A percentile compares a stretch with the other conserved stretches of the same genome.
Conservation (phyloP, 2,888 invertebrate species). For the Euclidia mi region DNA sequence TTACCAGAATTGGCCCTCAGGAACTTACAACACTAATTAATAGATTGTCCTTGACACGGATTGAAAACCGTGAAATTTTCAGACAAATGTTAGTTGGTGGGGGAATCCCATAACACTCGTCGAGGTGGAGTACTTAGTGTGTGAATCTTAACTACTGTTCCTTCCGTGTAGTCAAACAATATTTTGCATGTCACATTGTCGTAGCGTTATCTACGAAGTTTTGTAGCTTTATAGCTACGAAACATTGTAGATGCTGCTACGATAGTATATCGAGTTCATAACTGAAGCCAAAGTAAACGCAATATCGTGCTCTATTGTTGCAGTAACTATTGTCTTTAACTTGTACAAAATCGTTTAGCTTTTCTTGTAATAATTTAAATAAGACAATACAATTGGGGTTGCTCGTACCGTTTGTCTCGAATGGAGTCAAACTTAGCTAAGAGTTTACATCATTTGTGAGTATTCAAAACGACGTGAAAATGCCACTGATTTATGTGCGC, state of each 20-base stretch:
- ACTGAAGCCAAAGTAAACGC: not conserved
- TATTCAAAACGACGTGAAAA: slow-evolving; percentile 83
- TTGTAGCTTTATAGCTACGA: slow-evolving; percentile 4
- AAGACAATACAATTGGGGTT: slow-evolving; percentile 53
- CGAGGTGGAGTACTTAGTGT: too few relatives aligned
- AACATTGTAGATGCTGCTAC: not conserved
- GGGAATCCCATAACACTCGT: too few relatives aligned
- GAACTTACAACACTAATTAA: too few relatives aligned
- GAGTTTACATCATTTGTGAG: slow-evolving; percentile 75
- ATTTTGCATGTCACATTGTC: not conserved
- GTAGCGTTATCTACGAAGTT: slow-evolving; percentile 18
- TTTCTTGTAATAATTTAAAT: slow-evolving; percentile 45
- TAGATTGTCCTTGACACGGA: too few relatives aligned
- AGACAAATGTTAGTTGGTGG: too few relatives aligned
- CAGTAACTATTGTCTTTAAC: slow-evolving; percentile 2
- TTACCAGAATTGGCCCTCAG: too few relatives aligned
- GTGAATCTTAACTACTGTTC: too few relatives aligned
- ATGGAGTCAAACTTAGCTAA: slow-evolving; percentile 67
- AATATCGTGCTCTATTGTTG: not conserved
- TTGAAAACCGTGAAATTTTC: too few relatives aligned
- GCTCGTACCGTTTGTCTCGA: slow-evolving; percentile 62
- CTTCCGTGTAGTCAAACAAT: too few relatives aligned
- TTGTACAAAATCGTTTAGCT: slow-evolving; percentile 2
- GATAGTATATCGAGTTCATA: too few relatives aligned
- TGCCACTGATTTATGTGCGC: slow-evolving; percentile 80